These are phyloP conservation scores for Stenoptilia bipunctidactyla DNA, from an alignment of 2,888 invertebrate species.

Conservation along the genomic window DNA sequence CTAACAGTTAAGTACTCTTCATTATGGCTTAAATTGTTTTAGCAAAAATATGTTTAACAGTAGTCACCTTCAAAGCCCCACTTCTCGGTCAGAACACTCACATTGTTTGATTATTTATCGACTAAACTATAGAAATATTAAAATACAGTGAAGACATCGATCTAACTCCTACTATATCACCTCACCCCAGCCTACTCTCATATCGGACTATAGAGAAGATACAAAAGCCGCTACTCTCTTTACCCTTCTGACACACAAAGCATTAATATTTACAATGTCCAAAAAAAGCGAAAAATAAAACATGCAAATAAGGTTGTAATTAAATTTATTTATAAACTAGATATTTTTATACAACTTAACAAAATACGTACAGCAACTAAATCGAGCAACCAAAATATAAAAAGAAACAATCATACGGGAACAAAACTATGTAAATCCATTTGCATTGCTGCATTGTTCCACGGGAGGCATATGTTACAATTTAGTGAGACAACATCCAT, in stretches of 20 bases:
- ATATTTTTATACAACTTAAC: slow-evolving; percentile 70
- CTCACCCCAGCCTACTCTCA: slow-evolving; percentile 37
- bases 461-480: slow-evolving; percentile 2
- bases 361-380: slow-evolving; percentile 68
- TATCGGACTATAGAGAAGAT: slow-evolving; percentile 26
- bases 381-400: slow-evolving; percentile 55
- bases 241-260: slow-evolving; percentile 14
- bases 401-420: slow-evolving; percentile 42
- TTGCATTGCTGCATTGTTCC: slow-evolving; percentile 23
- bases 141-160: slow-evolving; percentile 62
- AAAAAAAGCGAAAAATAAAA: slow-evolving; percentile 39
- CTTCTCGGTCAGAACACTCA: neutral
- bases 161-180: slow-evolving; percentile 51
- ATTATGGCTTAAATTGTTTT: no score
- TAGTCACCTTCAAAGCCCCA: neutral
- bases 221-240: neutral
- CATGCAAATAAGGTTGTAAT: slow-evolving; percentile 53
- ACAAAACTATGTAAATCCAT: slow-evolving; percentile 3
- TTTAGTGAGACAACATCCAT: neutral
- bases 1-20: no score
- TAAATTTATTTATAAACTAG: slow-evolving; percentile 67
- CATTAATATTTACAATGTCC: slow-evolving; percentile 29
- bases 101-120: slow-evolving; percentile 22
- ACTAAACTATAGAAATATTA: slow-evolving; percentile 56
- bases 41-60: no score